Evolutionary conservation across 2,797 vertebrate species (phyloP), one percentile per base, ranked within the genome.

Genomic region (Eleutherodactylus coqui): DNA sequence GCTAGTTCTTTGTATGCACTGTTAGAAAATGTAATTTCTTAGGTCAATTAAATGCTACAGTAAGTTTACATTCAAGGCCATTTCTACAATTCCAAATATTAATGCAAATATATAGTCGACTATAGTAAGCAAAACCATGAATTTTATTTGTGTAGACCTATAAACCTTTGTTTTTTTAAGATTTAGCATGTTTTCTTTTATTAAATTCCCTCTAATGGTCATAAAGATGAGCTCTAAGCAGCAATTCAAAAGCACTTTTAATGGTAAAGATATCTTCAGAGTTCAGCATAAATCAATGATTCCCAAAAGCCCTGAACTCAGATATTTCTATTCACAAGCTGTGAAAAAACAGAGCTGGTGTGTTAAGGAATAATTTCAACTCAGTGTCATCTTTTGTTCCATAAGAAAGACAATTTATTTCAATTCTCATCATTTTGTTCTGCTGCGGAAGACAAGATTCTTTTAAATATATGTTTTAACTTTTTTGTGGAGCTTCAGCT

Each of bases 381-480:
- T 73, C 78, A 75, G 60, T 76, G 79, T 78, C 73, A 77, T 83
- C 75, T 79, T 73, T 70, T 87, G 81, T 79, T 83, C 70, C 51
- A 83, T 49, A 72, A 64, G 38, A 75, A 87, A 78, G 51, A 38
- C 72, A 84, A 83, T 72, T 27, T 79, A 64, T 84, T 79, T 75
- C 73, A 81, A 24, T 81, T 81, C 69, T 81, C 60, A 75, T 75
- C 82, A 76, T 76, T 73, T 58, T 86, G 67, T 77, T 53, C 85
- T 67, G 72, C 24, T 32, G 29, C 34, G 32, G 60, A 24, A 67
- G 73, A 55, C 72, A 86, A 86, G 53, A 55, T 16, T 55, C 19
- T 45, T 79, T 87, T 70, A 76, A 75, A 86, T 86, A 76, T 70
- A 73, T 78, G 64, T 77, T 64, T 84, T 47, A 85, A 79, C 77